Evolutionary conservation across 37 sponge, comb jelly and placozoan genomes (phyloP).

Genomic region (Geodia barretti): DNA sequence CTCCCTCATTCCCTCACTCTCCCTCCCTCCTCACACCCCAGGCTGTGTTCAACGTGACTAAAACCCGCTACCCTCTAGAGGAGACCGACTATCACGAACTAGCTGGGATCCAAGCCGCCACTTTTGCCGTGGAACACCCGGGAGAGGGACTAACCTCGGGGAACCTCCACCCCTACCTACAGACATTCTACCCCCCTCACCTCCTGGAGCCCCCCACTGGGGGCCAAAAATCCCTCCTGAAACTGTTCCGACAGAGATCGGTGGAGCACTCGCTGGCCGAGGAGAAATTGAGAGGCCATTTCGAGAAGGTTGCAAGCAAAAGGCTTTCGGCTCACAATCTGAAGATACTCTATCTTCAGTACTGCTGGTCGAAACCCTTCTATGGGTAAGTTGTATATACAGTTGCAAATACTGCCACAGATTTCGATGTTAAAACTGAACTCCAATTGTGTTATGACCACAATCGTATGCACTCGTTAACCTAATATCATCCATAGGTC

Average conservation of each 20-base stretch:
- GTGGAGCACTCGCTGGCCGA: background rate
- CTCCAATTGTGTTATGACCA: no score
- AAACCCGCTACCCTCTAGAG: slow-evolving; percentile 65
- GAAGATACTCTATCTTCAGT: slow-evolving; percentile 72
- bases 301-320: background rate
- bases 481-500: no score
- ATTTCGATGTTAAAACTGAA: no score
- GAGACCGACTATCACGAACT: slow-evolving; percentile 47
- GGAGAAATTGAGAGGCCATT: background rate
- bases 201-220: slow-evolving; percentile 1
- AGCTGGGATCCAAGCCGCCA: slow-evolving; percentile 71
- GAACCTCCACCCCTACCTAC: slow-evolving; percentile 7
- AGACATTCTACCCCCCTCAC: slow-evolving; percentile 63
- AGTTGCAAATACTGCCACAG: no score
- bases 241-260: slow-evolving; percentile 26
- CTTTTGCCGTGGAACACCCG: background rate
- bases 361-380: slow-evolving; percentile 70
- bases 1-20: slow-evolving; percentile 1
- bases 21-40: slow-evolving; percentile 20
- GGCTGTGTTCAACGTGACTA: slow-evolving; percentile 77
- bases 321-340: slow-evolving; percentile 10
- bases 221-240: slow-evolving; percentile 10
- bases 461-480: no score
- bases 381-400: slow-evolving; percentile 72
- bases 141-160: background rate